Conservation (phyloP, 2,888 invertebrate species). For the Caenorhabditis angaria region DNA sequence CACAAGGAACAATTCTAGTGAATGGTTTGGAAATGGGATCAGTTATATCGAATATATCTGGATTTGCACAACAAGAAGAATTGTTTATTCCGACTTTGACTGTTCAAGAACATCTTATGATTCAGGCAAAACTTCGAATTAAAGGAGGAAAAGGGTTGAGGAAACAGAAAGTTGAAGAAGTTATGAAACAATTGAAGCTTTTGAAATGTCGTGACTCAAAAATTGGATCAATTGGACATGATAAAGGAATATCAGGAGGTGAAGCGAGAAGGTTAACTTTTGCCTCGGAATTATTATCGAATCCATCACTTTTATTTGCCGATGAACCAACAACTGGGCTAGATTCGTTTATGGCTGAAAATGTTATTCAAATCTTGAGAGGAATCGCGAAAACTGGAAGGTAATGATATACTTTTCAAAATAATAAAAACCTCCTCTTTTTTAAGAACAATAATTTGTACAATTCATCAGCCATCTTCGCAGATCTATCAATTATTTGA, state of each 20-base stretch:
- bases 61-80: slow-evolving; percentile 24
- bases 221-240: slow-evolving; percentile 86
- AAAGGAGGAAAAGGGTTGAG: slow-evolving; percentile 14
- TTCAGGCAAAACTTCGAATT: slow-evolving; percentile 54
- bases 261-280: slow-evolving; percentile 78
- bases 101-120: slow-evolving; percentile 64
- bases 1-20: slow-evolving; percentile 64
- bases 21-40: slow-evolving; percentile 37
- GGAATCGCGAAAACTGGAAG: slow-evolving; percentile 53
- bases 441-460: slow-evolving; percentile 63
- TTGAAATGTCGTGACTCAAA: slow-evolving; percentile 89
- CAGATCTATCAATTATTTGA: slow-evolving; percentile 67
- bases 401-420: no score
- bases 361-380: slow-evolving; percentile 80
- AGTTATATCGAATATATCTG: neutral
- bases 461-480: slow-evolving; percentile 70
- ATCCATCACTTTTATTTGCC: slow-evolving; percentile 92
- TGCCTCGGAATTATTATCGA: slow-evolving; percentile 86
- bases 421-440: no score
- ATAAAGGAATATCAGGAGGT: slow-evolving; percentile 78
- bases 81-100: neutral
- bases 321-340: slow-evolving; percentile 90
- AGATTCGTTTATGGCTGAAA: slow-evolving; percentile 93
- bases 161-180: slow-evolving; percentile 30
- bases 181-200: slow-evolving; percentile 85